Evolutionary conservation across 2,113 vertebrate species (phyloP).

Genomic region (Lamprologus tigripictilis): DNA sequence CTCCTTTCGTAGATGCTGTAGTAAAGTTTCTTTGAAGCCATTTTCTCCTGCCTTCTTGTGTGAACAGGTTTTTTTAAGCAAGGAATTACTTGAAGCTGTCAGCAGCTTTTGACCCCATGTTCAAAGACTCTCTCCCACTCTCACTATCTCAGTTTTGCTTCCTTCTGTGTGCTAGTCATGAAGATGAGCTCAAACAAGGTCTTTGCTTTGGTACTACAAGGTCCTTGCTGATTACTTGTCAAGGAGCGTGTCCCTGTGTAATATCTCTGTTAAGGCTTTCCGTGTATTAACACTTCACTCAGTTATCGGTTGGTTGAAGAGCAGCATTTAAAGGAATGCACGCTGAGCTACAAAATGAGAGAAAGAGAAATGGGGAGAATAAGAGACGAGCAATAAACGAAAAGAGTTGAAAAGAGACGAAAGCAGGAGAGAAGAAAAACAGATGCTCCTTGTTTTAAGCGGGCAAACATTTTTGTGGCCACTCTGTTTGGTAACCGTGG

Average conservation of each 20-base stretch:
- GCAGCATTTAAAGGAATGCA: neutral
- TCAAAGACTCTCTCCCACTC: neutral
- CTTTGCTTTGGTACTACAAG: neutral
- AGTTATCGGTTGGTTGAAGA: neutral
- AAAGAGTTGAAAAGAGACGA: neutral
- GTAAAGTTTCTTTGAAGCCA: neutral
- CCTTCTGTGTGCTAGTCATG: neutral
- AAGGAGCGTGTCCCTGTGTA: neutral
- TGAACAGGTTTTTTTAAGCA: slow-evolving; percentile 16
- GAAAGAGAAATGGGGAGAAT: neutral
- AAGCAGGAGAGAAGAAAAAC: slow-evolving; percentile 5
- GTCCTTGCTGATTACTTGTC: neutral
- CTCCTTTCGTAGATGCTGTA: neutral
- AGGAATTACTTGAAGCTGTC: slow-evolving; percentile 43
- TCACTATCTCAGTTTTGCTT: neutral
- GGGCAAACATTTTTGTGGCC: slow-evolving; percentile 56
- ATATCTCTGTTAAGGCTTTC: neutral
- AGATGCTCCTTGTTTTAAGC: slow-evolving; percentile 43
- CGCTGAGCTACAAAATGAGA: neutral
- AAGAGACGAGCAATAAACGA: neutral
- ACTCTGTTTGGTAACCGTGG: slow-evolving; percentile 58
- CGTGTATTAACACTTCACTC: neutral
- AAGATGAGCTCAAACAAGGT: neutral
- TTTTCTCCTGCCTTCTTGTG: slow-evolving; percentile 18
- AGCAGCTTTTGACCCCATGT: slow-evolving; percentile 32